Evolutionary conservation across 1,140 invertebrate genomes (phyloP), one percentile per base, ranked within the genome.

Genomic region (Ceratitis capitata): DNA sequence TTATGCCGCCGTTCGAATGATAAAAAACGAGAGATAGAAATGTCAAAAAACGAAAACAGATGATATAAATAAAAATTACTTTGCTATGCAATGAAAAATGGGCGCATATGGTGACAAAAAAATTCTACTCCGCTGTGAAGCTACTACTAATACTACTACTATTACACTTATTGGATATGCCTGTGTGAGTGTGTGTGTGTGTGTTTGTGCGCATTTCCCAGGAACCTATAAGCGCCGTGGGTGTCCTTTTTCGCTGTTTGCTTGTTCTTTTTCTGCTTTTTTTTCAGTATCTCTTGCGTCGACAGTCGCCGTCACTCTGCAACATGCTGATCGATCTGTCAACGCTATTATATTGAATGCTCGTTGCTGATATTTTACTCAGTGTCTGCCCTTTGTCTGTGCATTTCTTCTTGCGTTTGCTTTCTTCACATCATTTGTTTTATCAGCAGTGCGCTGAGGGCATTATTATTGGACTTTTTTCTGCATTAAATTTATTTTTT

Each of bases 271-370:
- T n/a, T n/a, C n/a, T n/a, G 51, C 2, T 0, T 9, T 7, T 7
- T n/a, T 56, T n/a, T 5, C 45, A 6, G 23, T 56, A 56, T 23
- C 9, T 61, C 14, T 14, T 61, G 58, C 3, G 58, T 32, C 51
- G n/a, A 16, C 58, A 61, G 58, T 35, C 61, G 61, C 39, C 32
- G 61, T 56, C 51, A 56, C 61, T 69, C 4, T 16, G 61, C 61
- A 32, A 69, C 32, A 69, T 5, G 61, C 61, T 69, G 61, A 69
- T 69, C 61, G 61, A 69, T 69, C 61, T 69, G 61, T 69, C 61
- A 69, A 69, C 61, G 61, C 61, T 39, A 14, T 69, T 69, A 69
- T 69, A 69, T 69, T 69, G 61, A 69, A 39, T 69, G 61, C 61
- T 69, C 29, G 61, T 19, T 69, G 61, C 61, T 39, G 61, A 69